Evolutionary conservation across 2,888 invertebrate species (phyloP), one percentile per base, ranked within the genome.

Genomic region (Drosophila recens): DNA sequence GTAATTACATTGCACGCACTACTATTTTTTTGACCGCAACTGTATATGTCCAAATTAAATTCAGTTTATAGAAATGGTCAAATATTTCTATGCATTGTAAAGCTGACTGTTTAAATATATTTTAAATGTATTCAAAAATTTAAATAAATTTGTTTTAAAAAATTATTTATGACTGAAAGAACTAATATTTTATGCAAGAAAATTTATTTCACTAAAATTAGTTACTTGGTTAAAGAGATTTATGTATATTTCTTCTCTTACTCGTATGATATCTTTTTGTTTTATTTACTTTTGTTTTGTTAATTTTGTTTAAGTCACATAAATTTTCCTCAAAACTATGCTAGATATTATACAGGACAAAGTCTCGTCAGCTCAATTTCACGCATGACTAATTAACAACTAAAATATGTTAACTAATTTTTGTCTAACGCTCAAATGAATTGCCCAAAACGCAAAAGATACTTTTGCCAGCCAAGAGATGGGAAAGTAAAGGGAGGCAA

Each of bases 301-400:
- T 11, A 17, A 48, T 15, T 6, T 11, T 40, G 1, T 13, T n/a
- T 33, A 38, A 49, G 20, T 67, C 36, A 8, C 36, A 17, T 45
- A 45, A 45, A 59, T 46, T 52, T 33, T 10, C 36, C 54, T 59
- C 38, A 34, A 76, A 76, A 76, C 63, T 68, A 63, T 80, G 63
- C 64, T 48, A 53, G 15, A 58, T 53, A 59, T 53, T 57, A 58
- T 13, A 53, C 30, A 38, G 38, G 30, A 48, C 30, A 13, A 15
- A 59, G 61, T 78, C 58, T 77, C 54, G 67, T 64, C 49, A 17
- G 66, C 61, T 71, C 79, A 90, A 90, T 90, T 88, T 90, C 72
- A 90, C 89, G 87, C 88, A 79, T 88, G 87, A 80, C 81, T 86
- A 86, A 86, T 86, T 86, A 89, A 88, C 64, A 89, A 65, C 71